Percentiles rank a stretch among this genome's conserved stretches.
Conservation (phyloP, 2,888 invertebrate genomes). For the Lepidocyrtoides sp. region DNA sequence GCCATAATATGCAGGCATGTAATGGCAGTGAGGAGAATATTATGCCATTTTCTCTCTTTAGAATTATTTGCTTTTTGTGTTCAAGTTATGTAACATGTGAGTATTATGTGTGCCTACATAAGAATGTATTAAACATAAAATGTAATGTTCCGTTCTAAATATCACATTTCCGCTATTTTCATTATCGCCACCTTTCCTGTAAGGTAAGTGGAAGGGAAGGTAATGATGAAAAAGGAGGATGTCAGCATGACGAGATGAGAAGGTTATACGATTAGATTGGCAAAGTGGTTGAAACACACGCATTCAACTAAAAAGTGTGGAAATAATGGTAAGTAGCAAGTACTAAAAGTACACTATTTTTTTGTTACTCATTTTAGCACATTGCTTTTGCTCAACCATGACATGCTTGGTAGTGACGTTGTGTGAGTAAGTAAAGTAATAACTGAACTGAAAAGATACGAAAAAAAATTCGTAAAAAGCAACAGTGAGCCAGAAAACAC, state of each 20-base stretch:
- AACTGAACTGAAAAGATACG: slow-evolving; percentile 42
- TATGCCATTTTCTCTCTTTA: too few species aligned
- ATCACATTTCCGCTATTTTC: slow-evolving; percentile 76
- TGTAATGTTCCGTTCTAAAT: slow-evolving; percentile 51
- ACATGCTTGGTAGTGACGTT: not conserved
- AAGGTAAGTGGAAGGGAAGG: slow-evolving; percentile 34
- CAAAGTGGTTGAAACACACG: slow-evolving; percentile 31
- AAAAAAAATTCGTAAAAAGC: slow-evolving; percentile 37
- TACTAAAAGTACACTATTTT: too few species aligned
- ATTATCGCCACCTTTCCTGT: not conserved
- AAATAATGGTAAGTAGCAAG: too few species aligned
- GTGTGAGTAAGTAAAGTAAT: slow-evolving; percentile 15
- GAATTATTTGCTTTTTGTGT: too few species aligned
- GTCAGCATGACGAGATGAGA: not conserved
- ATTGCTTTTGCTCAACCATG: not conserved
- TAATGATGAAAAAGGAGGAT: not conserved
- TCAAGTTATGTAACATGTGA: too few species aligned
- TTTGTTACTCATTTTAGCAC: not conserved
- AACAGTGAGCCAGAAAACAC: slow-evolving; percentile 47
- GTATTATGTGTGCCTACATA: not conserved
- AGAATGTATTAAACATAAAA: slow-evolving; percentile 18
- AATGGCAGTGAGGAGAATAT: too few species aligned
- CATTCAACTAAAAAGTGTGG: not conserved
- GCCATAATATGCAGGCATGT: too few species aligned
- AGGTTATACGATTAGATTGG: slow-evolving; percentile 19